Conservation (phyloP, 1,140 invertebrate species). For the Chlorops oryzae region DNA sequence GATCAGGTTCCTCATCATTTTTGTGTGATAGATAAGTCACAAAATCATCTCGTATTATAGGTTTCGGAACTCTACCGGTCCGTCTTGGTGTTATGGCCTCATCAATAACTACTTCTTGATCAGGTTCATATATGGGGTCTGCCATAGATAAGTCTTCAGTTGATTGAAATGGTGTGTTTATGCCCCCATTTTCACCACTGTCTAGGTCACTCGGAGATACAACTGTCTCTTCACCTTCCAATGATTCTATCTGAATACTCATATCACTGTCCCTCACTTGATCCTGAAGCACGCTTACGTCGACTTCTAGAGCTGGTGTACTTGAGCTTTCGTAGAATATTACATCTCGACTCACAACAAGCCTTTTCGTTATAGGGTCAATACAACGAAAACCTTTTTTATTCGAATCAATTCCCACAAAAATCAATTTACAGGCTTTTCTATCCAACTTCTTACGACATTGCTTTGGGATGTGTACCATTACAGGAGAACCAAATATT, state of each 20-base stretch:
- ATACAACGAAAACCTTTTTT: constrained; percentile 45
- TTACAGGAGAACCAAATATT: constrained; percentile 46
- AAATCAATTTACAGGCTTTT: constrained; percentile 33
- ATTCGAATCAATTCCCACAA: constrained; percentile 47
- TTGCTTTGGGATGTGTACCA: constrained; percentile 40
- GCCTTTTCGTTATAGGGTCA: constrained; percentile 26
- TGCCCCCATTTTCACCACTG: too few species aligned
- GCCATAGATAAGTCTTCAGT: too few species aligned
- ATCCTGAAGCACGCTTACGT: constrained; percentile 1
- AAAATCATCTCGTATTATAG: background rate
- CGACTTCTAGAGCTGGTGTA: background rate
- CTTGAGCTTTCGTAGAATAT: constrained; percentile 26
- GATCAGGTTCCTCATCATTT: background rate
- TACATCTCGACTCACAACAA: constrained; percentile 32
- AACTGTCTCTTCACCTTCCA: background rate
- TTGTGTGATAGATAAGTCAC: background rate
- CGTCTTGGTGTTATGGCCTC: background rate
- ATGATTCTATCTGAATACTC: background rate
- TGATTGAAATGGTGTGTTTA: too few species aligned
- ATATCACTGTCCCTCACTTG: background rate
- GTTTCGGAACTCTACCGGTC: background rate
- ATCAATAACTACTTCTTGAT: background rate
- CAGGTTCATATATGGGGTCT: too few species aligned
- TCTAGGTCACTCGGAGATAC: too few species aligned
- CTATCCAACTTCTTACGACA: constrained; percentile 37